A percentile compares a stretch with the other conserved stretches of the same genome.
phyloP scores from a whole-genome alignment of 2,888 invertebrate species.

The Stenurella melanura region DNA sequence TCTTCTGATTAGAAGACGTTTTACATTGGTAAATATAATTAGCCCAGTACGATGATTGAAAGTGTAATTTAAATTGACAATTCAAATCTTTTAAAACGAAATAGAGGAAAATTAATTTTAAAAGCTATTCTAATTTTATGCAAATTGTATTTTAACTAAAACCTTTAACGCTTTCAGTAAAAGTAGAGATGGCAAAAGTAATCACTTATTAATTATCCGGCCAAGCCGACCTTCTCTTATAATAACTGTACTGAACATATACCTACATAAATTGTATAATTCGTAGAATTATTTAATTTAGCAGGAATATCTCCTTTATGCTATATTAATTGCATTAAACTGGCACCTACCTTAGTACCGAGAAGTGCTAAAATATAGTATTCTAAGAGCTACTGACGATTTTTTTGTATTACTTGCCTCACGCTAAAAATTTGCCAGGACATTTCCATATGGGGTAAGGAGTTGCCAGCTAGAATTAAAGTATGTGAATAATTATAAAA shows the following conservation, averaged over 20 bases:
- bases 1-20: conserved; percentile 21
- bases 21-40: conserved; percentile 31
- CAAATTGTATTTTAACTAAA: conserved; percentile 47
- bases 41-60: conserved; percentile 25
- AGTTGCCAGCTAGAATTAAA: too few relatives aligned
- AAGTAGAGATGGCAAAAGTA: conserved; percentile 29
- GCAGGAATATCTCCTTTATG: background rate
- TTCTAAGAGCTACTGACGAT: too few relatives aligned
- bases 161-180: conserved; percentile 40
- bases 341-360: too few relatives aligned
- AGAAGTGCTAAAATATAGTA: too few relatives aligned
- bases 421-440: too few relatives aligned
- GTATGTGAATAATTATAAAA: too few relatives aligned
- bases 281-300: conserved; percentile 12
- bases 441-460: too few relatives aligned
- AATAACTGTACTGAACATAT: conserved; percentile 14
- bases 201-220: conserved; percentile 39
- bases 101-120: conserved; percentile 42
- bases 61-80: conserved; percentile 38
- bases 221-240: background rate
- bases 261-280: conserved; percentile 19
- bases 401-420: too few relatives aligned
- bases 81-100: conserved; percentile 26
- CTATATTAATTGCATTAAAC: conserved; percentile 21
- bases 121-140: conserved; percentile 47